phyloP scores from a whole-genome alignment of 2,113 vertebrate species.

The Shinisaurus crocodilurus region DNA sequence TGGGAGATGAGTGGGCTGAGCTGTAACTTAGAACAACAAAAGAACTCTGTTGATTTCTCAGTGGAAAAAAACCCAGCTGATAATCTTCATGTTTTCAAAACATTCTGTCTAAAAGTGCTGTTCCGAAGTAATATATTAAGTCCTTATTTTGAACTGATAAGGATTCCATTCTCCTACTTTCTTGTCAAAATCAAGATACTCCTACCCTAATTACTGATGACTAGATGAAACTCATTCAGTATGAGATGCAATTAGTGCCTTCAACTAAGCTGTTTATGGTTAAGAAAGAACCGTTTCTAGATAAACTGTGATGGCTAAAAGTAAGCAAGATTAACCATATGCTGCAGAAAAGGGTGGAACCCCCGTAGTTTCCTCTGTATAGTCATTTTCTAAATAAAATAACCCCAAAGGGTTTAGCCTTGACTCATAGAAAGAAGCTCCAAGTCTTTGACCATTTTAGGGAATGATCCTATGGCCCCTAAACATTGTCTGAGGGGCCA shows the following conservation, averaged over 20 bases:
- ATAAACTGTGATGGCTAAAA: background rate
- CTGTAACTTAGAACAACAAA: background rate
- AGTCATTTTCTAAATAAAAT: background rate
- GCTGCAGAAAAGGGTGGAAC: background rate
- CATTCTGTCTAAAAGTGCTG: background rate
- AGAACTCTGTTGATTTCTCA: background rate
- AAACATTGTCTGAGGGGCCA: too few relatives aligned
- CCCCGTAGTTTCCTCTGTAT: background rate
- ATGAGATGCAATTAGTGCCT: background rate
- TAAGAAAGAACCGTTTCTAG: background rate
- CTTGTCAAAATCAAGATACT: slow-evolving; percentile 16
- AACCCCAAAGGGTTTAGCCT: background rate
- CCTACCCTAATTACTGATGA: background rate
- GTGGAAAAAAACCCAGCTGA: background rate
- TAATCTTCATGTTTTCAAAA: slow-evolving; percentile 2
- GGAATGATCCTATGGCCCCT: too few relatives aligned
- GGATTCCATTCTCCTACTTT: background rate
- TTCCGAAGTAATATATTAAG: background rate
- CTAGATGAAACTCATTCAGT: background rate
- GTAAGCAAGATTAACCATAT: background rate
- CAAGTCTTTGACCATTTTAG: background rate
- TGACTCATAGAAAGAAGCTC: background rate
- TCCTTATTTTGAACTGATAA: background rate
- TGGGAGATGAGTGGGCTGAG: background rate
- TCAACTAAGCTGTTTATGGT: background rate